Percentiles rank a stretch among this genome's conserved stretches.
These are phyloP conservation scores for Cygnus olor DNA, from an alignment of 2,797 vertebrate genomes.

Conservation along the genomic window DNA sequence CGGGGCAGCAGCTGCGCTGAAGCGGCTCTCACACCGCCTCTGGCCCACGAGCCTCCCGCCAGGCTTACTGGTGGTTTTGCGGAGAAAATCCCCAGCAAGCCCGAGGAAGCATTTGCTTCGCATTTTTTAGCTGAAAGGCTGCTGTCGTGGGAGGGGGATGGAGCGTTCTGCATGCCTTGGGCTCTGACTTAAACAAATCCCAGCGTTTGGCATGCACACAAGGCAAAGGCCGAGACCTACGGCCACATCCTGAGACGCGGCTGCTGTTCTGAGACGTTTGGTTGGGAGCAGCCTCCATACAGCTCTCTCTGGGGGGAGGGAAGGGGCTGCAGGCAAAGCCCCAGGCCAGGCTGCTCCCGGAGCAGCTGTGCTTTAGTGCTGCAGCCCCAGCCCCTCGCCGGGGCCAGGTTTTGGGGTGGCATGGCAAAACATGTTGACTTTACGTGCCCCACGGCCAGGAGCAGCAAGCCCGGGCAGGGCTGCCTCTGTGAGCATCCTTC, in stretches of 20 bases:
- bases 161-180: not conserved
- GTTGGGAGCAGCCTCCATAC: not conserved
- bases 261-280: not conserved
- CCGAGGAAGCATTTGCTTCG: not conserved
- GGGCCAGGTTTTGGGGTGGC: not conserved
- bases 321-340: not conserved
- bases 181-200: not conserved
- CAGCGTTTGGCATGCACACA: not conserved
- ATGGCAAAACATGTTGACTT: no score
- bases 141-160: not conserved
- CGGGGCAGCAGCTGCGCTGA: not conserved
- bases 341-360: not conserved
- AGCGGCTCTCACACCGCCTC: not conserved
- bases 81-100: constrained; percentile 5
- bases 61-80: not conserved
- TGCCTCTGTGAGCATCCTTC: not conserved
- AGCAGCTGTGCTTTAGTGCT: not conserved
- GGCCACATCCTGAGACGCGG: not conserved
- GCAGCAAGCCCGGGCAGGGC: not conserved
- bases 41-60: not conserved
- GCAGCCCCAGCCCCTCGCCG: rapidly evolving
- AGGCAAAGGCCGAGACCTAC: not conserved
- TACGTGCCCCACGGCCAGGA: not conserved
- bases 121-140: not conserved
- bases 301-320: not conserved